Conservation (phyloP, 2,888 invertebrate species). For the Baronia brevicornis region DNA sequence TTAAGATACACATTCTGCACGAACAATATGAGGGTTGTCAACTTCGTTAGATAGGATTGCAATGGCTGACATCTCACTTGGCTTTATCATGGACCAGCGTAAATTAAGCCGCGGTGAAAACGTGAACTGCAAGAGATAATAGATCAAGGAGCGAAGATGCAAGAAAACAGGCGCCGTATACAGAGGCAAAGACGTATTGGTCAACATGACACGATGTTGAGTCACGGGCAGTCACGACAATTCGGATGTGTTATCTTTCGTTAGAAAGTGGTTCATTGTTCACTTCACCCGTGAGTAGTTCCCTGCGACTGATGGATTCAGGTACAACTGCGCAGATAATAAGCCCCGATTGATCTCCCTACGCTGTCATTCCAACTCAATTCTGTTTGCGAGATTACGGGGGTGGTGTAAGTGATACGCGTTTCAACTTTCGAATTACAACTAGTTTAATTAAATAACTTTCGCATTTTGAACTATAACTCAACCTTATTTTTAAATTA, state of each 20-base stretch:
- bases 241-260: constrained; percentile 29
- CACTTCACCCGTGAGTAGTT: constrained; percentile 44
- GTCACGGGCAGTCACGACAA: constrained; percentile 50
- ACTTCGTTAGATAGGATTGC: constrained; percentile 21
- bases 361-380: constrained; percentile 35
- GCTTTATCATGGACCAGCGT: constrained; percentile 20
- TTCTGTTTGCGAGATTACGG: constrained; percentile 25
- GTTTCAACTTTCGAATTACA: constrained; percentile 12
- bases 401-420: constrained; percentile 25
- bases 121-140: constrained; percentile 14
- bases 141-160: constrained; percentile 21
- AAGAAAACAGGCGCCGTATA: constrained; percentile 17
- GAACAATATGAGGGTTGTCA: constrained; percentile 20
- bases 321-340: constrained; percentile 30
- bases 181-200: constrained; percentile 19
- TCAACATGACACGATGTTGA: constrained; percentile 20
- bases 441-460: neutral
- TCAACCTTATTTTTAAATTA: no score
- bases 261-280: constrained; percentile 65
- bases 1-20: constrained; percentile 13
- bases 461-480: no score
- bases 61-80: constrained; percentile 31
- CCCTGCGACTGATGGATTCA: constrained; percentile 48
- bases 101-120: constrained; percentile 20
- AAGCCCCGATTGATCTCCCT: constrained; percentile 58